Evolutionary conservation across 2,797 vertebrate genomes (phyloP).

Genomic region (Xenopus petersii): DNA sequence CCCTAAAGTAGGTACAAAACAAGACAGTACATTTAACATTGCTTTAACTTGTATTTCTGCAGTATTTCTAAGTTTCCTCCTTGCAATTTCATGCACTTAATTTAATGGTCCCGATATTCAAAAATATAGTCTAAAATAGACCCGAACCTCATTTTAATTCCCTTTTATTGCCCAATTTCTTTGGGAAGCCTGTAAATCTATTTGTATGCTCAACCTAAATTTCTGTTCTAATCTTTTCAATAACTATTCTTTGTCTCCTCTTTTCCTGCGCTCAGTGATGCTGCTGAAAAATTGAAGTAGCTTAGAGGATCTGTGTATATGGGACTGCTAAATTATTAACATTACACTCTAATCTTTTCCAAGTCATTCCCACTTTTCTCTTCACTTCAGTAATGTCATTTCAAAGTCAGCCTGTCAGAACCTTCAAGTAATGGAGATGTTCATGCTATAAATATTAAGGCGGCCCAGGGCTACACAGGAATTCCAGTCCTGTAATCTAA

Average conservation of each 20-base stretch:
- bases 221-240: slow-evolving; percentile 7
- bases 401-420: slow-evolving; percentile 46
- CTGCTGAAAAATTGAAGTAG: slow-evolving; percentile 18
- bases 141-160: not conserved
- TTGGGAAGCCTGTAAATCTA: not conserved
- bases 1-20: too few relatives aligned
- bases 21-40: too few relatives aligned
- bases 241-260: slow-evolving; percentile 12
- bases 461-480: slow-evolving; percentile 41
- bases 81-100: too few relatives aligned
- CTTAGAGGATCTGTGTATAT: slow-evolving; percentile 38
- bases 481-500: slow-evolving; percentile 40
- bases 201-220: slow-evolving; percentile 14
- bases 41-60: too few relatives aligned
- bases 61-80: too few relatives aligned
- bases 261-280: slow-evolving; percentile 26
- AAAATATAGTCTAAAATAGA: not conserved
- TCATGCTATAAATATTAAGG: slow-evolving; percentile 49
- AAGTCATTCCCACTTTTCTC: slow-evolving; percentile 47
- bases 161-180: slow-evolving; percentile 3
- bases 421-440: slow-evolving; percentile 48
- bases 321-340: slow-evolving; percentile 48
- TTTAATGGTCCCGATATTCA: not conserved
- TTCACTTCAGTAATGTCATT: slow-evolving; percentile 48
- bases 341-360: slow-evolving; percentile 46